Conservation (phyloP, 1,140 invertebrate species). For the Helicoverpa zea region DNA sequence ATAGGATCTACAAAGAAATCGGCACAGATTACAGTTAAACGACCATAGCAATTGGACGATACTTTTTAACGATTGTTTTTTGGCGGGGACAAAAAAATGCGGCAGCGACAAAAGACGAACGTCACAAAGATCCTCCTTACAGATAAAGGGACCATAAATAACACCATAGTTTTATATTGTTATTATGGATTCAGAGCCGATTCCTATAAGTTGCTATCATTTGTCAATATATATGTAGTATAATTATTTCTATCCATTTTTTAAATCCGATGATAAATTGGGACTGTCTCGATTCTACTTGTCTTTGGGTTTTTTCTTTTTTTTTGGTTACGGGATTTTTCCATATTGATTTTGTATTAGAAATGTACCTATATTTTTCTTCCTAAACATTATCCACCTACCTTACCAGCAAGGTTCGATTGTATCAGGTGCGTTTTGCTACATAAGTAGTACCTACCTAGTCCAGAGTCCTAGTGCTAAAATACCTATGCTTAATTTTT, state of each 20-base stretch:
- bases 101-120: constrained; percentile 78
- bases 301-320: not conserved
- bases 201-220: constrained; percentile 43
- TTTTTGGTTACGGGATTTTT: not conserved
- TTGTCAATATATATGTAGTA: constrained; percentile 50
- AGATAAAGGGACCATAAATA: constrained; percentile 82
- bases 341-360: not conserved
- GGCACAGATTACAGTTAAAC: constrained; percentile 66
- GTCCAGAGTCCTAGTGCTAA: too few species aligned
- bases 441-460: too few species aligned
- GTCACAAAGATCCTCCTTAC: constrained; percentile 63
- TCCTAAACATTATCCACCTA: too few species aligned
- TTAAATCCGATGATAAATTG: constrained; percentile 38
- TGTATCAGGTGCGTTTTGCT: too few species aligned
- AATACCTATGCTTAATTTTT: too few species aligned
- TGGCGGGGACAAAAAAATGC: constrained; percentile 60
- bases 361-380: too few species aligned
- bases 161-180: constrained; percentile 69
- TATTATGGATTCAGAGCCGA: constrained; percentile 40
- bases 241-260: constrained; percentile 34
- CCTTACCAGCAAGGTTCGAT: too few species aligned
- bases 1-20: constrained; percentile 81
- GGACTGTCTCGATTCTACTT: constrained; percentile 37
- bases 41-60: constrained; percentile 57
- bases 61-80: constrained; percentile 75